phyloP scores from a whole-genome alignment of 2,113 vertebrate genomes.

The Thalassarche chlororhynchos region DNA sequence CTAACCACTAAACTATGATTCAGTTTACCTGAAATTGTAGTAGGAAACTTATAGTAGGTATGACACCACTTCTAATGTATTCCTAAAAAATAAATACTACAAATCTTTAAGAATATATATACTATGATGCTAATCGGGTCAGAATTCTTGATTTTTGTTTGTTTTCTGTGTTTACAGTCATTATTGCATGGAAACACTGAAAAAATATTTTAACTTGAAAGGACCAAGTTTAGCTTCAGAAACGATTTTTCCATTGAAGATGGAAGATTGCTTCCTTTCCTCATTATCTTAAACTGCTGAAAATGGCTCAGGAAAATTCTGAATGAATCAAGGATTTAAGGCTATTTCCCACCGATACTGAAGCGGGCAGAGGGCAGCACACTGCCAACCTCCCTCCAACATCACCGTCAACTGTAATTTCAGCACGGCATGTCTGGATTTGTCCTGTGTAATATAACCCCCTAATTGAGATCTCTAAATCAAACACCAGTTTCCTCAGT shows the following conservation, averaged over 20 bases:
- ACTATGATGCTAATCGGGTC: background rate
- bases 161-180: background rate
- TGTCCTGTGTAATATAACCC: background rate
- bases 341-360: background rate
- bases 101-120: background rate
- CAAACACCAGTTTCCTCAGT: background rate
- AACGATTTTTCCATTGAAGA: background rate
- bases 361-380: background rate
- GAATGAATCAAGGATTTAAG: background rate
- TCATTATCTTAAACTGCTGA: background rate
- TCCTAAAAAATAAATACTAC: background rate
- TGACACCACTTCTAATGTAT: background rate
- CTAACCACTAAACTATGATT: background rate
- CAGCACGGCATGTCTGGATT: background rate
- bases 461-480: background rate
- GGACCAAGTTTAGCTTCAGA: background rate
- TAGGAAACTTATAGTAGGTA: background rate
- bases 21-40: background rate
- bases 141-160: background rate
- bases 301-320: background rate
- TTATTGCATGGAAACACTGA: background rate
- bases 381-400: background rate
- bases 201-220: background rate
- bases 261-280: background rate
- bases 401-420: background rate